Evolutionary conservation across 2,888 invertebrate genomes (phyloP).

Genomic region (Brachyptera risi): DNA sequence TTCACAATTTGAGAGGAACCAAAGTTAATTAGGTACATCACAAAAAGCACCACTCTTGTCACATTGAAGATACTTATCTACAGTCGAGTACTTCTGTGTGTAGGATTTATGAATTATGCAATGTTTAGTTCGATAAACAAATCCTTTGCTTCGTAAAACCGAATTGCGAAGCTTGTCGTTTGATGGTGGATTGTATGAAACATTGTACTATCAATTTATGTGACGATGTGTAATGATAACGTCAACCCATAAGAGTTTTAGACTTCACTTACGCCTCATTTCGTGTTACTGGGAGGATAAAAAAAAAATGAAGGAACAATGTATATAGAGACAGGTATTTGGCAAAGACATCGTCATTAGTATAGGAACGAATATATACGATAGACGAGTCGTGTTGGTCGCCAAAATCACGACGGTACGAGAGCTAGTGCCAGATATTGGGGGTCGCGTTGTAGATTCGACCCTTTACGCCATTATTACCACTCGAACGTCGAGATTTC

Average conservation of each 20-base stretch:
- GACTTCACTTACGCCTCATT: conserved; percentile 4
- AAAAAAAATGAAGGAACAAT: conserved; percentile 14
- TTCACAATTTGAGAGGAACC: no score
- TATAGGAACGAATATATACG: neutral
- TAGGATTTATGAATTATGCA: no score
- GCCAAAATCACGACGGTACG: neutral
- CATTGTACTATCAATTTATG: no score
- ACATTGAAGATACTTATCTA: no score
- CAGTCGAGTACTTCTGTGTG: no score
- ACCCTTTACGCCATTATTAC: conserved; percentile 2
- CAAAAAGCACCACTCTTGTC: no score
- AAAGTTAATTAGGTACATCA: no score
- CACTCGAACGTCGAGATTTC: no score
- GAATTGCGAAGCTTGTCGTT: no score
- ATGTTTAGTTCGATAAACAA: no score
- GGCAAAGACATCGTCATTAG: conserved; percentile 3
- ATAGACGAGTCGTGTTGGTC: neutral
- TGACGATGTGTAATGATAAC: neutral
- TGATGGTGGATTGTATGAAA: no score
- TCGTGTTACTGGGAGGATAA: conserved; percentile 12
- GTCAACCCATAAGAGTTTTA: neutral
- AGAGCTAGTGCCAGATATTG: neutral
- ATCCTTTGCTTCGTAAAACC: no score
- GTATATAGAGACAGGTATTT: conserved; percentile 20
- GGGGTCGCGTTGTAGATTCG: conserved; percentile 1